Evolutionary conservation across 2,797 vertebrate genomes (phyloP).

Genomic region (Pitangus sulphuratus): DNA sequence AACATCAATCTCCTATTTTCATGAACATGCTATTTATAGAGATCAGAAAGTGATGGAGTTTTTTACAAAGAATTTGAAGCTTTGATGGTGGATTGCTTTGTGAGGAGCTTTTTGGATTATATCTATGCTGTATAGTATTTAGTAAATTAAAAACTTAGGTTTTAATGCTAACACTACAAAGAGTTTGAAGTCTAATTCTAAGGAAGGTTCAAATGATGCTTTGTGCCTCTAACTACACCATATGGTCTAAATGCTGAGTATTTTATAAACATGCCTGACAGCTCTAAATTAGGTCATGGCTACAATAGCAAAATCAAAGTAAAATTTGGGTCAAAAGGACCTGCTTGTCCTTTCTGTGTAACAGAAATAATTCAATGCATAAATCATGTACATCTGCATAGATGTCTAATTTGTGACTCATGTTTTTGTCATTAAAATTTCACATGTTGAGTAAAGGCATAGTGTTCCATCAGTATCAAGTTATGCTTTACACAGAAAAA

Average conservation of each 20-base stretch:
- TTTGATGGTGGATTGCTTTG: not conserved
- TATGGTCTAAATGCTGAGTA: slow-evolving; percentile 34
- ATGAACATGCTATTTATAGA: not conserved
- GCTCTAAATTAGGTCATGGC: slow-evolving; percentile 54
- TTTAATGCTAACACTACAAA: not conserved
- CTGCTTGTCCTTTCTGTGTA: not conserved
- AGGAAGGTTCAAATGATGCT: not conserved
- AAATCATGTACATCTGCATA: slow-evolving; percentile 16
- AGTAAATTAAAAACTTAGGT: not conserved
- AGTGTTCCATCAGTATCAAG: not conserved
- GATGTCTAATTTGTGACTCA: slow-evolving; percentile 3
- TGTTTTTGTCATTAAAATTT: slow-evolving; percentile 42
- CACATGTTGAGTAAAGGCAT: not conserved
- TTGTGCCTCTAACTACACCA: slow-evolving; percentile 29
- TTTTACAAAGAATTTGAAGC: not conserved
- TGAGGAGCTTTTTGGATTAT: not conserved
- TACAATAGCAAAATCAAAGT: slow-evolving; percentile 39
- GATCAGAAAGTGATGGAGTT: not conserved
- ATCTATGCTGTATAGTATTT: not conserved
- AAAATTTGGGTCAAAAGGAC: slow-evolving; percentile 26
- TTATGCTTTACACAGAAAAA: slow-evolving; percentile 2
- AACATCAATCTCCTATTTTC: not conserved
- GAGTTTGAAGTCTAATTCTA: slow-evolving; percentile 13
- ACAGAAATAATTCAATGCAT: slow-evolving; percentile 27
- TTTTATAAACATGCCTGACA: slow-evolving; percentile 36